These are phyloP conservation scores for Novumbra hubbsi DNA, from an alignment of 2,797 vertebrate species.

Conservation along the genomic window DNA sequence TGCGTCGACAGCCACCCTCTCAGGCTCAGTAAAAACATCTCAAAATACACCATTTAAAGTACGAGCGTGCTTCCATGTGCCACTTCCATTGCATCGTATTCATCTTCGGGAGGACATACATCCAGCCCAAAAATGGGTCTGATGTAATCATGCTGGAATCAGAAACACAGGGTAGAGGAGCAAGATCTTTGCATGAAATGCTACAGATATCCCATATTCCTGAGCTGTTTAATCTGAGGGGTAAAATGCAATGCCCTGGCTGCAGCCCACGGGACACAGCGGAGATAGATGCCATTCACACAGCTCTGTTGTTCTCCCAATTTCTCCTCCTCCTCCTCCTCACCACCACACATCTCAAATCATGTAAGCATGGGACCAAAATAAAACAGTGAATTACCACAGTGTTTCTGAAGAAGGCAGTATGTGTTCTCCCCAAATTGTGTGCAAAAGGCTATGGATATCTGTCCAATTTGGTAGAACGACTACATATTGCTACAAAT, in stretches of 20 bases:
- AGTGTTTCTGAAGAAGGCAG: conserved; percentile 43
- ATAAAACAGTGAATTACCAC: conserved; percentile 61
- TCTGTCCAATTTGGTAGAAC: conserved; percentile 27
- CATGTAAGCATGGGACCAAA: conserved; percentile 58
- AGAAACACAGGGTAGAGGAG: conserved; percentile 22
- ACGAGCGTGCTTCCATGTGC: conserved; percentile 19
- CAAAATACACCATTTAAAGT: background rate
- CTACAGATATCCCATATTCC: conserved; percentile 30
- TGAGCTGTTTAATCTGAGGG: conserved; percentile 59
- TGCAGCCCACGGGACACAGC: conserved; percentile 57
- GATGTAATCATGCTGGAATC: conserved; percentile 39
- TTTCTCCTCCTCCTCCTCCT: conserved; percentile 37
- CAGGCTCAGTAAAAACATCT: background rate
- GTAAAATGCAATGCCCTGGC: conserved; percentile 55
- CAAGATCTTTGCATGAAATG: conserved; percentile 24
- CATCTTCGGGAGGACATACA: conserved; percentile 16
- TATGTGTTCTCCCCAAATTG: conserved; percentile 16
- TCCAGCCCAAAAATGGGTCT: conserved; percentile 13
- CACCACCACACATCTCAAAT: conserved; percentile 28
- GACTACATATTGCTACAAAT: conserved; percentile 36
- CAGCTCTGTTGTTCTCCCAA: conserved; percentile 29
- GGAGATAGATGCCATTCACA: conserved; percentile 70
- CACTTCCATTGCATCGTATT: conserved; percentile 26
- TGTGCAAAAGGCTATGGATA: conserved; percentile 47
- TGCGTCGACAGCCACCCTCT: background rate